Conservation (phyloP, 1,140 invertebrate genomes). For the Hylaeus volcanicus region DNA sequence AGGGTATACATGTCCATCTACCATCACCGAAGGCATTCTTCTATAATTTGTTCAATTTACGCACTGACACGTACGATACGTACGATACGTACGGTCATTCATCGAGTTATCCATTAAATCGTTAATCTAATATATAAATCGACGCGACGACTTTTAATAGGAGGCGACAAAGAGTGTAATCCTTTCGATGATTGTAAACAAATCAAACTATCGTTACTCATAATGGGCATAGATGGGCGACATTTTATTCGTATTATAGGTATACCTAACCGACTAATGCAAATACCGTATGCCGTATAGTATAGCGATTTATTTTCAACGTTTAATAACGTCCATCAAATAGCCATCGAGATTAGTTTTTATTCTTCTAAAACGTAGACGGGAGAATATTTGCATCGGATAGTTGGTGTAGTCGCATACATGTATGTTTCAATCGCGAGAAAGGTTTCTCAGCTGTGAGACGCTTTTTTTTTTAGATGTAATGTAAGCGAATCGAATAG, state of each 20-base stretch:
- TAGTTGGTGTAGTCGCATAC: not conserved
- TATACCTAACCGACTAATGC: no score
- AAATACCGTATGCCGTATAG: no score
- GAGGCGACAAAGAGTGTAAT: slow-evolving; percentile 24
- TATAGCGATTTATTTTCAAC: no score
- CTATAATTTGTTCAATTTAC: slow-evolving; percentile 79
- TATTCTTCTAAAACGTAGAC: not conserved
- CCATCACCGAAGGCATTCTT: slow-evolving; percentile 73
- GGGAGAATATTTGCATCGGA: not conserved
- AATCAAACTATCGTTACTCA: slow-evolving; percentile 34
- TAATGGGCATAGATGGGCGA: not conserved
- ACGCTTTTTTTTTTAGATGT: no score
- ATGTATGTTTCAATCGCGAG: not conserved
- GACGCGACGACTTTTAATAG: slow-evolving; percentile 42
- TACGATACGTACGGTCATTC: slow-evolving; percentile 71
- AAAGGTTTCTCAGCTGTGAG: not conserved
- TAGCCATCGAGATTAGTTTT: not conserved
- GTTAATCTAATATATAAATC: slow-evolving; percentile 75
- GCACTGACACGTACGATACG: slow-evolving; percentile 69
- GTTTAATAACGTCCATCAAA: no score
- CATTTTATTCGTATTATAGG: no score
- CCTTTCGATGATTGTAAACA: slow-evolving; percentile 26
- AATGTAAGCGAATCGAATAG: no score
- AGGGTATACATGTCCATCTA: slow-evolving; percentile 67
- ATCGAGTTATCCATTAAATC: slow-evolving; percentile 77